Conservation (phyloP, 1,140 invertebrate species). For the Anastatus disparis region DNA sequence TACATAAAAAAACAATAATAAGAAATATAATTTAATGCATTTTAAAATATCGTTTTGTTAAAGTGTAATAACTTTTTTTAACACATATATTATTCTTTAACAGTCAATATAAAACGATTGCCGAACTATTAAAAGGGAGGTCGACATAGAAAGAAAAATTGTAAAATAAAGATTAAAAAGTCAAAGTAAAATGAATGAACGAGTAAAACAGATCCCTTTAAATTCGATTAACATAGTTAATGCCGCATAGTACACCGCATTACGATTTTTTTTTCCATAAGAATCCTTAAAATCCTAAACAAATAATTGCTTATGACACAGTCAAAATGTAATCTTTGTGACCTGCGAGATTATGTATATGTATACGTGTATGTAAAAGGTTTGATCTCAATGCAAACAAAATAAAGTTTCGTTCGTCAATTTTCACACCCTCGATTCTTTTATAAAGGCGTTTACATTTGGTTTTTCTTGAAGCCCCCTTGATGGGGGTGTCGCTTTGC, state of each 20-base stretch:
- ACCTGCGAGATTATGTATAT: not conserved
- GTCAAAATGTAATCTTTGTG: not conserved
- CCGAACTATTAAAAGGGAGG: too few relatives aligned
- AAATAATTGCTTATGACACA: not conserved
- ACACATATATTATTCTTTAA: too few relatives aligned
- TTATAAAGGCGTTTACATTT: not conserved
- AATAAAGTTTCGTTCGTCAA: not conserved
- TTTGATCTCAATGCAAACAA: conserved; percentile 26
- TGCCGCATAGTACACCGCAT: not conserved
- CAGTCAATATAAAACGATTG: too few relatives aligned
- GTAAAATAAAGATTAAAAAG: conserved; percentile 5
- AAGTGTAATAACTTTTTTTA: too few relatives aligned
- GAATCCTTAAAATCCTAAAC: conserved; percentile 12
- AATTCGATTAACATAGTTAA: conserved; percentile 6
- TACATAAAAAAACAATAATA: too few relatives aligned
- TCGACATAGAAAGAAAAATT: not conserved
- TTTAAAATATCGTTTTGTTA: too few relatives aligned
- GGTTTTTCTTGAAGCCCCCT: not conserved
- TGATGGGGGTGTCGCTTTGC: not conserved
- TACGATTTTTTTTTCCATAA: too few relatives aligned
- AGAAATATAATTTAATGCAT: too few relatives aligned
- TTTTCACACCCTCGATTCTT: conserved; percentile 28
- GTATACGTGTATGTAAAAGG: not conserved
- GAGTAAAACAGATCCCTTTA: not conserved
- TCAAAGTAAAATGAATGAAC: not conserved